Conservation (phyloP, 2,888 invertebrate species). For the Strigamia transsilvanica region DNA sequence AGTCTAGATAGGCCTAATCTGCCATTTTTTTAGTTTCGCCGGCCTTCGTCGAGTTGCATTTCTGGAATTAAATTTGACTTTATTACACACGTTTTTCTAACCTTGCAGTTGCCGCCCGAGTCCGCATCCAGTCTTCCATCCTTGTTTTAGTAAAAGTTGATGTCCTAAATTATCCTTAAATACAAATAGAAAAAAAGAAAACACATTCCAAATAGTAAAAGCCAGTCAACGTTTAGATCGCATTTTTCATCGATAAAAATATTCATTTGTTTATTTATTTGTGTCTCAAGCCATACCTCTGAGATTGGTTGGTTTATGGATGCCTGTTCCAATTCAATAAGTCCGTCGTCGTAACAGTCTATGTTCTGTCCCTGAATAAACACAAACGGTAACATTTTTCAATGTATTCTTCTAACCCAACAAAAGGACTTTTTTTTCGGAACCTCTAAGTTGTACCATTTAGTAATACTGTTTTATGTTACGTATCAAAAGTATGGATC, state of each 20-base stretch:
- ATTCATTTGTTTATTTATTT: neutral
- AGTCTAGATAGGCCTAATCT: neutral
- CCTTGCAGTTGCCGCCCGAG: conserved; percentile 58
- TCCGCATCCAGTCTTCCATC: conserved; percentile 59
- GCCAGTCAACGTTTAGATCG: neutral
- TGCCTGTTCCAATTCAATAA: conserved; percentile 58
- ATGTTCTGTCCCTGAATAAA: conserved; percentile 57
- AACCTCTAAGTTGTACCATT: neutral
- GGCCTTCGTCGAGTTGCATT: neutral
- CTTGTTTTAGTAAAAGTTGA: conserved; percentile 58
- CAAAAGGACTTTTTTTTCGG: conserved; percentile 3
- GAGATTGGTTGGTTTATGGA: conserved; percentile 58
- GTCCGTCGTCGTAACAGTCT: conserved; percentile 58
- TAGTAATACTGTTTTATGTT: neutral
- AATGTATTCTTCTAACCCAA: neutral
- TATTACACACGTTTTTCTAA: conserved; percentile 54
- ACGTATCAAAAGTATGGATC: neutral
- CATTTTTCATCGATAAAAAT: neutral
- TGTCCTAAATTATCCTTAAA: conserved; percentile 59
- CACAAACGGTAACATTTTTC: conserved; percentile 46
- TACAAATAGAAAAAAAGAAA: conserved; percentile 44
- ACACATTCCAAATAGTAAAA: conserved; percentile 46
- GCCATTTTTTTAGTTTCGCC: too few species aligned
- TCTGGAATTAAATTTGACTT: conserved; percentile 9
- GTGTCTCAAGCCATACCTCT: conserved; percentile 55